Percentiles rank a stretch among this genome's conserved stretches.
phyloP scores from a whole-genome alignment of 2,113 vertebrate species.

The Naja naja region DNA sequence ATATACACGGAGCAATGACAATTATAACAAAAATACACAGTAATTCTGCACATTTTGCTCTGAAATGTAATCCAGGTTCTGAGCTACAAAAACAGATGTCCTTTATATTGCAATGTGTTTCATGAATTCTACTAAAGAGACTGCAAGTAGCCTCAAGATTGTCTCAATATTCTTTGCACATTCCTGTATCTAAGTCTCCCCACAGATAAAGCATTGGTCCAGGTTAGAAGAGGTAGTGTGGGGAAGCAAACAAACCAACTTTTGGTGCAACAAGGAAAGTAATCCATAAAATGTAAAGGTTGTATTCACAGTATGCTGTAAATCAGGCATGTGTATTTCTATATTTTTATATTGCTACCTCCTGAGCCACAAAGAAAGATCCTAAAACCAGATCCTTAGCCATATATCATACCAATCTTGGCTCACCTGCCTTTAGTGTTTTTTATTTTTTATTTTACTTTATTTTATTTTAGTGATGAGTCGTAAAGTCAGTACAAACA shows the following conservation, averaged over 20 bases:
- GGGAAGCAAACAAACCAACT: background rate
- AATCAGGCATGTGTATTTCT: background rate
- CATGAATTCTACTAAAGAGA: background rate
- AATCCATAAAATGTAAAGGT: background rate
- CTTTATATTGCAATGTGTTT: background rate
- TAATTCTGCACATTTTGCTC: background rate
- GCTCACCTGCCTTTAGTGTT: background rate
- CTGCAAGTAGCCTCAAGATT: background rate
- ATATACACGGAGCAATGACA: background rate
- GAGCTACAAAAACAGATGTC: background rate
- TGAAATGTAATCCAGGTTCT: background rate
- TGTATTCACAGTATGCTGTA: background rate
- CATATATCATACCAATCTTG: conserved; percentile 1
- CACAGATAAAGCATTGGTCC: background rate
- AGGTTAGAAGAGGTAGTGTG: background rate
- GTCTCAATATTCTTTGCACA: background rate
- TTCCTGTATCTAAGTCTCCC: background rate
- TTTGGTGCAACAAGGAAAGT: background rate
- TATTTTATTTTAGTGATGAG: conserved; percentile 14
- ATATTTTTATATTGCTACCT: conserved; percentile 6
- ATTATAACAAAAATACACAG: background rate
- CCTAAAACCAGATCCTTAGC: background rate
- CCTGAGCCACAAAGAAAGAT: background rate
- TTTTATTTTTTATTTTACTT: background rate
- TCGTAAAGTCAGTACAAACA: background rate